These are phyloP conservation scores for Parazoanthus swiftii DNA, from an alignment of 92 coral and sea anemone genomes.

Conservation along the genomic window DNA sequence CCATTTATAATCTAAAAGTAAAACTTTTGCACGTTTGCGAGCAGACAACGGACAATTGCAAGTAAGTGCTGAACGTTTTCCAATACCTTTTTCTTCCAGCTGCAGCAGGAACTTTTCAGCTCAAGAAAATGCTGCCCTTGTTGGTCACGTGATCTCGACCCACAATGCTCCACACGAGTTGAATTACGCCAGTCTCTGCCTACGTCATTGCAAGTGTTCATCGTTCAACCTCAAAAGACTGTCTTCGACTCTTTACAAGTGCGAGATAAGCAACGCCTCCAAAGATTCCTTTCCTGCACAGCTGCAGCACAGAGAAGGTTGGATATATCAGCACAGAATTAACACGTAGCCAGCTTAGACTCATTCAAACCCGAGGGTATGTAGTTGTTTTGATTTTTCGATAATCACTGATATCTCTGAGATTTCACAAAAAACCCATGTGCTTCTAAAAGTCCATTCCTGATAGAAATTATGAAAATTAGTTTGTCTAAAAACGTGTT, in stretches of 20 bases:
- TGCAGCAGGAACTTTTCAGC: slow-evolving; percentile 22
- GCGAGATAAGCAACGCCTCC: slow-evolving; percentile 12
- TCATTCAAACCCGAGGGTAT: not conserved
- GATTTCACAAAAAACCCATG: too few species aligned
- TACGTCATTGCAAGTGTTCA: slow-evolving; percentile 22
- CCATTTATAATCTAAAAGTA: too few species aligned
- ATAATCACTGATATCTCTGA: not conserved
- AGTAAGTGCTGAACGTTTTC: not conserved
- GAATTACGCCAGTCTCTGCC: slow-evolving; percentile 11
- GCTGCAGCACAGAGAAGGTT: slow-evolving; percentile 27
- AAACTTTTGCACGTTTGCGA: too few species aligned
- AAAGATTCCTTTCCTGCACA: not conserved
- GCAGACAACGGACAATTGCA: not conserved
- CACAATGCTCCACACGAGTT: not conserved
- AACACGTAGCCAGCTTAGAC: not conserved
- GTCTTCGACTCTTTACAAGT: slow-evolving; percentile 4
- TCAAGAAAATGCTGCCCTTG: not conserved
- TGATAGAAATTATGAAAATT: too few species aligned
- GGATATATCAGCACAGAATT: slow-evolving; percentile 2
- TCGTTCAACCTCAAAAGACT: slow-evolving; percentile 23
- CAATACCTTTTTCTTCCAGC: not conserved
- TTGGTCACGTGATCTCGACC: slow-evolving; percentile 16
- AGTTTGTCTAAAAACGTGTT: too few species aligned
- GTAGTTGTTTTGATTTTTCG: not conserved
- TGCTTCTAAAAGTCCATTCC: too few species aligned